Conservation (phyloP, 2,888 invertebrate species). For the Onthophagus sagittarius region DNA sequence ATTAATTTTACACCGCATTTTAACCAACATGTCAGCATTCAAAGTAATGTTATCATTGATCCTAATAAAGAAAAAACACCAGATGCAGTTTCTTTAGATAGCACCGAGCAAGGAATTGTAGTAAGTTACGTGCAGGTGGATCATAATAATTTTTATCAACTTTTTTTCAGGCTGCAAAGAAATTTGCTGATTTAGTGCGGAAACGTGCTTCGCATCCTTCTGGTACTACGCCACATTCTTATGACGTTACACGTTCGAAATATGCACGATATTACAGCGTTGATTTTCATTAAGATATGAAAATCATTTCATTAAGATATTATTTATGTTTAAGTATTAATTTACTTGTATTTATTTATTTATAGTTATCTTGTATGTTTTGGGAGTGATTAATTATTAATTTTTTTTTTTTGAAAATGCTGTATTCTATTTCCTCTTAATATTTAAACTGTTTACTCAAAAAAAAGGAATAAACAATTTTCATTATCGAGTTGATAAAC, state of each 20-base stretch:
- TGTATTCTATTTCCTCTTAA: too few relatives aligned
- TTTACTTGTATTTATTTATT: too few relatives aligned
- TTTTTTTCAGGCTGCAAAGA: background rate
- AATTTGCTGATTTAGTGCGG: background rate
- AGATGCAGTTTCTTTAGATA: background rate
- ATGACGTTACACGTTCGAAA: background rate
- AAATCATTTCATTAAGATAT: too few relatives aligned
- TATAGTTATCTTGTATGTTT: too few relatives aligned
- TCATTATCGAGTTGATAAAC: too few relatives aligned
- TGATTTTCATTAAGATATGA: background rate
- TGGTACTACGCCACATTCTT: background rate
- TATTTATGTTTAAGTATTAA: too few relatives aligned
- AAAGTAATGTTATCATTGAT: background rate
- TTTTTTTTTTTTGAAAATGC: too few relatives aligned
- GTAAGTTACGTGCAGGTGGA: background rate
- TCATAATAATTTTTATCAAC: background rate
- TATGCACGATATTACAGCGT: background rate
- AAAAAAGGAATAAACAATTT: too few relatives aligned
- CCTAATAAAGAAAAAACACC: background rate
- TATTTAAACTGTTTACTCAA: too few relatives aligned
- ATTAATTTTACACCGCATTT: background rate
- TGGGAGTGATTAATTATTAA: too few relatives aligned
- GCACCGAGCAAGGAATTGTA: background rate
- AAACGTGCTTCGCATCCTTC: background rate
- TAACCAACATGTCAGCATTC: background rate